These are phyloP conservation scores for Rambutsinella grinnellia DNA, from an alignment of 2,888 invertebrate species.

Conservation along the genomic window DNA sequence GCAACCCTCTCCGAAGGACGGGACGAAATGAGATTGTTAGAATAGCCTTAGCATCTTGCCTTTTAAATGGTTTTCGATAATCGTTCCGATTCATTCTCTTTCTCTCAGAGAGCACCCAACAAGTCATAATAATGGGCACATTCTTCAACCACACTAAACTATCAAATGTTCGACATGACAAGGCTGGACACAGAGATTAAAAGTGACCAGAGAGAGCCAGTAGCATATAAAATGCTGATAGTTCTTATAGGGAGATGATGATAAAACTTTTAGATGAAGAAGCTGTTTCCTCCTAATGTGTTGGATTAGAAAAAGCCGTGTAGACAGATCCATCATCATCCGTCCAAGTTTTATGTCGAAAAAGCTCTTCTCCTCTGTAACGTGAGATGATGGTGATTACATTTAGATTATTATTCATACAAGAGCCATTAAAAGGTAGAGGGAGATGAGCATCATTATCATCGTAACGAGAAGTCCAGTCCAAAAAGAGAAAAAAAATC, in stretches of 20 bases:
- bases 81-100: constrained; percentile 11
- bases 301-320: neutral
- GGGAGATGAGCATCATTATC: constrained; percentile 23
- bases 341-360: constrained; percentile 14
- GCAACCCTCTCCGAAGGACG: constrained; percentile 8
- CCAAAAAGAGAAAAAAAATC: no score
- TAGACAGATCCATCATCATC: constrained; percentile 20
- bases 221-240: no score
- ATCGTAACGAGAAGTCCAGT: no score
- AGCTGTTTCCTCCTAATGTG: constrained; percentile 3
- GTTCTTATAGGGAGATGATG: no score
- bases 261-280: constrained; percentile 16
- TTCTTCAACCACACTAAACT: no score
- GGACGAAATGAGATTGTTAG: constrained; percentile 1
- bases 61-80: neutral
- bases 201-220: no score
- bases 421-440: constrained; percentile 23
- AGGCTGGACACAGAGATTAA: no score
- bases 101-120: no score
- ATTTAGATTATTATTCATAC: neutral
- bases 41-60: no score
- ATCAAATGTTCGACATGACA: no score
- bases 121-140: constrained; percentile 44
- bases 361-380: neutral
- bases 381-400: neutral